Evolutionary conservation across 2,113 vertebrate species (phyloP).

Genomic region (Empidonax traillii): DNA sequence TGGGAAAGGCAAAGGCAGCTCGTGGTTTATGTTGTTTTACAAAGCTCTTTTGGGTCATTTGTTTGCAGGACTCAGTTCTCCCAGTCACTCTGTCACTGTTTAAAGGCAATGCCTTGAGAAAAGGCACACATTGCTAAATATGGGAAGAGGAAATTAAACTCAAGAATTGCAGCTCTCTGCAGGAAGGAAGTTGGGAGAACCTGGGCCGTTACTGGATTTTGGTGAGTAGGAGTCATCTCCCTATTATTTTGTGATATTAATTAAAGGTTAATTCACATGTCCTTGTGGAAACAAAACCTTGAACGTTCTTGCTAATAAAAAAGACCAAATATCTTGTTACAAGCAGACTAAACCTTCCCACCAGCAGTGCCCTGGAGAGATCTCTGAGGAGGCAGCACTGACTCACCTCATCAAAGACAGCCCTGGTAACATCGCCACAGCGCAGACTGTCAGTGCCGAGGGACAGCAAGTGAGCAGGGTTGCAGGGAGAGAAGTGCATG

Average conservation of each 20-base stretch:
- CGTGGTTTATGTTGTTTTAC: neutral
- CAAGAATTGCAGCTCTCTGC: neutral
- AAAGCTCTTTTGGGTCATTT: neutral
- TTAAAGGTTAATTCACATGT: neutral
- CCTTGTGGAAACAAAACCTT: neutral
- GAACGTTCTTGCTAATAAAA: neutral
- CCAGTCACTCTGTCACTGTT: neutral
- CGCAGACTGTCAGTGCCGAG: slow-evolving; percentile 82
- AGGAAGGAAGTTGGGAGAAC: neutral
- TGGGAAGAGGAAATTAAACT: neutral
- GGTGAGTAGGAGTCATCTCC: neutral
- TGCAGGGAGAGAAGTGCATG: slow-evolving; percentile 80
- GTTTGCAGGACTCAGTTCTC: neutral
- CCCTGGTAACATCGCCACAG: slow-evolving; percentile 82
- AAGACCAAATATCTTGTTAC: neutral
- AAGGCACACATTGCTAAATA: neutral
- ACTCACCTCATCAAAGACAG: slow-evolving; percentile 85
- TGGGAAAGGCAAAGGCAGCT: neutral
- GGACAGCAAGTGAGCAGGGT: slow-evolving; percentile 81
- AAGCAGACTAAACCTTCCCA: fast-evolving
- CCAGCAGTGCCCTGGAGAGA: neutral
- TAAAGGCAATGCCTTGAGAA: neutral
- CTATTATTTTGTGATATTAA: neutral
- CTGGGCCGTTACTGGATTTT: neutral
- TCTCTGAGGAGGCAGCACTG: neutral